Evolutionary conservation across 2,797 vertebrate genomes (phyloP), one percentile per base, ranked within the genome.

Genomic region (Ctenopoma multispine): DNA sequence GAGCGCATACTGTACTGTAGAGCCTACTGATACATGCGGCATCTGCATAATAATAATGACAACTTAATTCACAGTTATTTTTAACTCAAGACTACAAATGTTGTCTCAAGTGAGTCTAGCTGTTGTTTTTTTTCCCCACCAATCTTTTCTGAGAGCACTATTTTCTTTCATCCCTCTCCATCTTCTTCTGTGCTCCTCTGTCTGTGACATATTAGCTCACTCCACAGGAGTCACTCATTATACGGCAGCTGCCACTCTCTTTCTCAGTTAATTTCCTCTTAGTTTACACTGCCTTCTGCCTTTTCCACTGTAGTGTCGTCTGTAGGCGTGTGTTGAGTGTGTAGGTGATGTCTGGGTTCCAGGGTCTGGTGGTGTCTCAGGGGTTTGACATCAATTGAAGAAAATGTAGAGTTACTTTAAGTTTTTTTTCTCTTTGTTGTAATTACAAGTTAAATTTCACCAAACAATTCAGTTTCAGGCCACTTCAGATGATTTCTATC

Each of bases 181-280:
- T 53, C 34, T 47, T 21, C 57, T n/a, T 38, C 36, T 14, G 7
- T 31, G 66, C 60, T 5, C 63, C 31, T 74, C 27, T 48, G 23
- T 24, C 12, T 51, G 40, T 60, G 51, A 38, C 68, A 57, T 23
- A 67, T 76, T 40, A 46, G 63, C 43, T 63, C 69, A 34, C 20
- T 48, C 43, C 47, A 62, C 63, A 51, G 48, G 62, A 44, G 56
- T 23, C 59, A 29, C 63, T 79, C 43, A 59, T 68, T 74, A 67
- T 23, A 48, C 60, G 55, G 20, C 6, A 36, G 49, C 50, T 65
- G 62, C 53, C 61, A 36, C 7, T 72, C 50, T 67, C 49, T 10
- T 5, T 43, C 43, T 44, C 55, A 12, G 4, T 29, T 58, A 20
- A 58, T 63, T 48, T 13, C n/a, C n/a, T n/a, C n/a, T n/a, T n/a